Conservation (phyloP, 2,888 invertebrate genomes). For the Zygaena filipendulae region DNA sequence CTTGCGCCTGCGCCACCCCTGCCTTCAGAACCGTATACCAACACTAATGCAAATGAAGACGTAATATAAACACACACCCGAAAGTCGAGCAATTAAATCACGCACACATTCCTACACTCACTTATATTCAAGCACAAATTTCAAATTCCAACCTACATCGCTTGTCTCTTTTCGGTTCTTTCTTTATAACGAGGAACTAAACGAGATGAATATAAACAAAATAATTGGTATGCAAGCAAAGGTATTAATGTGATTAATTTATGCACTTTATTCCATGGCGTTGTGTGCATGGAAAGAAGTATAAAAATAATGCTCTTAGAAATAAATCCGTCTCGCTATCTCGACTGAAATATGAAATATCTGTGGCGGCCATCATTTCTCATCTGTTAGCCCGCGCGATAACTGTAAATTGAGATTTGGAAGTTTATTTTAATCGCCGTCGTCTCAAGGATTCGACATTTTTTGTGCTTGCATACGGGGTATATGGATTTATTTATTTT, state of each 20-base stretch:
- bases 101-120: conserved; percentile 18
- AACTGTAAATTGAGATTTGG: conserved; percentile 54
- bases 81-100: conserved; percentile 22
- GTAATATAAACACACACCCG: conserved; percentile 16
- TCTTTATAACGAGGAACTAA: no score
- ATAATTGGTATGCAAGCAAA: no score
- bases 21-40: conserved; percentile 25
- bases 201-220: no score
- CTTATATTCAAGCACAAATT: conserved; percentile 11
- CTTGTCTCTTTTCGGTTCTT: no score
- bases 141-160: conserved; percentile 16
- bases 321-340: conserved; percentile 5
- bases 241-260: no score
- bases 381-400: conserved; percentile 16
- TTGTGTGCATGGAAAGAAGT: no score
- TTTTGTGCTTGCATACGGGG: conserved; percentile 51
- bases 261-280: no score
- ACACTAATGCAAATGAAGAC: conserved; percentile 26
- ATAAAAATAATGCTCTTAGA: no score
- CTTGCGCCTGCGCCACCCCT: conserved; percentile 36
- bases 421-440: conserved; percentile 54
- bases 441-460: conserved; percentile 49
- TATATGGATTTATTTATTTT: conserved; percentile 64
- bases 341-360: conserved; percentile 8
- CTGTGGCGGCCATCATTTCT: background rate